phyloP scores from a whole-genome alignment of 2,113 vertebrate genomes.

The Tapirus terrestris region DNA sequence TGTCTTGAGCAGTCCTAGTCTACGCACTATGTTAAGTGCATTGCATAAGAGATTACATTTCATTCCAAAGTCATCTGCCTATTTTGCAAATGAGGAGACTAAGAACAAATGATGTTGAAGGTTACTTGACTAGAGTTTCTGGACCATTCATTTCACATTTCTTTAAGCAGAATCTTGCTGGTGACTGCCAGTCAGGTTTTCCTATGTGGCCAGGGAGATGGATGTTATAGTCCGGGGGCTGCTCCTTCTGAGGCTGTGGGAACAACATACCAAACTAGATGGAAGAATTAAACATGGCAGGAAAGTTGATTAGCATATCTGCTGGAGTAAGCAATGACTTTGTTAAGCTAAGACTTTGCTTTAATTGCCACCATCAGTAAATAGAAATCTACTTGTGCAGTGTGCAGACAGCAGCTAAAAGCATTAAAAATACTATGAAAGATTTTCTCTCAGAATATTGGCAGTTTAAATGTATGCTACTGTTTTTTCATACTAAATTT shows the following conservation, averaged over 20 bases:
- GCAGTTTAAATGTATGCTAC: neutral
- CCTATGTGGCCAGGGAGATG: neutral
- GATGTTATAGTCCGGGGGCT: neutral
- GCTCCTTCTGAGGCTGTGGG: neutral
- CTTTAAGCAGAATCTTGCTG: neutral
- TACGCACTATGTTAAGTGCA: neutral
- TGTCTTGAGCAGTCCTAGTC: neutral
- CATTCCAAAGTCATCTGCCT: neutral
- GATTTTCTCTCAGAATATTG: neutral
- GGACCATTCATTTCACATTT: neutral
- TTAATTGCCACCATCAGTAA: neutral
- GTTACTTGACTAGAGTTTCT: neutral
- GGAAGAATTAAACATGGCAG: neutral
- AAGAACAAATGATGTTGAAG: neutral
- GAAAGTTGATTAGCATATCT: neutral
- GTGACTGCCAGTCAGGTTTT: neutral
- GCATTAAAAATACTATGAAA: neutral
- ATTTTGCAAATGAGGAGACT: neutral
- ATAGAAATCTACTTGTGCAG: neutral
- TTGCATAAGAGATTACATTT: neutral
- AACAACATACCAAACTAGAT: neutral
- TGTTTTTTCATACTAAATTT: neutral
- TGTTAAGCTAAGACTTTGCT: neutral
- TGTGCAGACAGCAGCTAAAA: neutral
- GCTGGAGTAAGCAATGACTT: neutral